These are phyloP conservation scores for Cynopterus brachyotis DNA, from an alignment of 2,113 vertebrate species.

Conservation along the genomic window DNA sequence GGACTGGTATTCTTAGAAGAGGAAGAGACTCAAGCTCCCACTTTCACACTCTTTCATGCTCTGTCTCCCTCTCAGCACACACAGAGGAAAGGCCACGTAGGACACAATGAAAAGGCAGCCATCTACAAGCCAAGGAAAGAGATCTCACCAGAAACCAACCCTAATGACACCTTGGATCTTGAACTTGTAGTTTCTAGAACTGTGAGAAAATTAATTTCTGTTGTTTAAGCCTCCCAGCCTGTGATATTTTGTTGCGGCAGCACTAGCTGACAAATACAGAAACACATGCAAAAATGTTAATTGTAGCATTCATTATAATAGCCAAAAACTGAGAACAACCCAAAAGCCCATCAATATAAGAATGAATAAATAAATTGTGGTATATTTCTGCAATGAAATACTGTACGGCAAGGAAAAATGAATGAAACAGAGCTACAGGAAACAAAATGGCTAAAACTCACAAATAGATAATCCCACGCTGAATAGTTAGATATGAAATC, in stretches of 20 bases:
- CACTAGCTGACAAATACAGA: neutral
- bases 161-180: too few species aligned
- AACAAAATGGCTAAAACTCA: neutral
- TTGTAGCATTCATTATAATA: neutral
- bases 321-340: neutral
- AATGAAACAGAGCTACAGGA: neutral
- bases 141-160: neutral
- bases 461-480: neutral
- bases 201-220: neutral
- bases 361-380: neutral
- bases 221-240: neutral
- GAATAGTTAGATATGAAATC: neutral
- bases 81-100: neutral
- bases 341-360: neutral
- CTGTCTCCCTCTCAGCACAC: neutral
- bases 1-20: neutral
- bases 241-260: neutral
- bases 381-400: neutral
- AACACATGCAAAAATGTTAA: neutral
- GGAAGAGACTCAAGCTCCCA: neutral
- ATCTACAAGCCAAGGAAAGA: neutral
- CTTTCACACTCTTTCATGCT: neutral
- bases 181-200: neutral
- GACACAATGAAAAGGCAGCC: neutral
- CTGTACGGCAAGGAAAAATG: neutral